phyloP scores from a whole-genome alignment of 30 jellyfish, hydroid and myxozoan species.

The Chironex yamaguchii region DNA sequence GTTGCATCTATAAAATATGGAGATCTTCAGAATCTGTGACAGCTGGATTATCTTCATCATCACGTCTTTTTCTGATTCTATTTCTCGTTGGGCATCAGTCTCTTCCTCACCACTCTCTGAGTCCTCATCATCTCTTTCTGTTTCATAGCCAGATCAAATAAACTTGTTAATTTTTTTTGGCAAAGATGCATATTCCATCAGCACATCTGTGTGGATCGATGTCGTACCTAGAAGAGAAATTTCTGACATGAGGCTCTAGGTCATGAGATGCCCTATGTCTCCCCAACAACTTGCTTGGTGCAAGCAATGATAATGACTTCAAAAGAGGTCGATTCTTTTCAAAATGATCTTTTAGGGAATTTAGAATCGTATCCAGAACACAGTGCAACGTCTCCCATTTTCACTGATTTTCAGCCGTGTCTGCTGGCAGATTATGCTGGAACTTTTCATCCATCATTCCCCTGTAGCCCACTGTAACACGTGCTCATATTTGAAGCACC shows the following conservation, averaged over 20 bases:
- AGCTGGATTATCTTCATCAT: constrained; percentile 4
- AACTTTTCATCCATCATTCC: constrained; percentile 53
- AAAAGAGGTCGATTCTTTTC: constrained; percentile 62
- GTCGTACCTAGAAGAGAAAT: constrained; percentile 15
- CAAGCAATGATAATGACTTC: constrained; percentile 30
- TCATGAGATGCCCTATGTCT: constrained; percentile 24
- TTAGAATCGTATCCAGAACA: constrained; percentile 15
- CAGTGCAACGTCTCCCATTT: constrained; percentile 46
- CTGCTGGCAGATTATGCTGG: constrained; percentile 63
- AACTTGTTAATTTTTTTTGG: constrained; percentile 23
- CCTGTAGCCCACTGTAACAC: constrained; percentile 69
- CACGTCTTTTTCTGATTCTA: background rate
- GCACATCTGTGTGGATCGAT: constrained; percentile 59
- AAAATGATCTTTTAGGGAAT: constrained; percentile 16
- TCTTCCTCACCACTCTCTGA: constrained; percentile 29
- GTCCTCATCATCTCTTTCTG: background rate
- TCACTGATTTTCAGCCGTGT: constrained; percentile 43
- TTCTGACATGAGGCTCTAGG: constrained; percentile 44
- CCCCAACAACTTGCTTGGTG: constrained; percentile 43
- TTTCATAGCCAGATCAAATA: constrained; percentile 21
- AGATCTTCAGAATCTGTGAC: constrained; percentile 10
- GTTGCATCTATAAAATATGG: constrained; percentile 25
- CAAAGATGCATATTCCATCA: constrained; percentile 48
- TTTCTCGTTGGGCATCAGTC: background rate
- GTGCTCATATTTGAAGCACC: constrained; percentile 65